These are phyloP conservation scores for Ditylenchus dipsaci DNA, from an alignment of 1,140 invertebrate genomes.

Conservation along the genomic window DNA sequence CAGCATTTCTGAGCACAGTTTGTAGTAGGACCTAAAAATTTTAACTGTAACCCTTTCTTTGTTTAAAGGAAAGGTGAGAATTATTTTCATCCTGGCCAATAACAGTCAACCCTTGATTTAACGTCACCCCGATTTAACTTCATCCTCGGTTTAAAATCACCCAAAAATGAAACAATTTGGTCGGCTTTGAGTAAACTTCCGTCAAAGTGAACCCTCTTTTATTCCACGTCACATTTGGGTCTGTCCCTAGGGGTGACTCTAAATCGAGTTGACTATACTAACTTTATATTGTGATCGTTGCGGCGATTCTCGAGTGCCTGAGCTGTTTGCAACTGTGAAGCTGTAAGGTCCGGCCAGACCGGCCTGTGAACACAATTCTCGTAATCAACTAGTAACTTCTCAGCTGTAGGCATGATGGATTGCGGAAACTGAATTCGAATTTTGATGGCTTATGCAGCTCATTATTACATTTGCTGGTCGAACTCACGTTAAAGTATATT, in stretches of 20 bases:
- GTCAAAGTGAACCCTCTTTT: too few species aligned
- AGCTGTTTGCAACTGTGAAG: conserved; percentile 24
- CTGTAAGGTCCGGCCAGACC: conserved; percentile 4
- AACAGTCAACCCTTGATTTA: too few species aligned
- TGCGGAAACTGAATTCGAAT: conserved; percentile 48
- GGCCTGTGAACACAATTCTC: conserved; percentile 28
- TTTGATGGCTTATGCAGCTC: not conserved
- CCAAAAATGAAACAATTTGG: too few species aligned
- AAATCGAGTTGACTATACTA: not conserved
- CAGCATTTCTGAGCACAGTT: conserved; percentile 26
- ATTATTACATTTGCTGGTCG: not conserved
- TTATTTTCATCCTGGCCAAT: too few species aligned
- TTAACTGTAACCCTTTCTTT: too few species aligned
- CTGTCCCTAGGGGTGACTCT: too few species aligned
- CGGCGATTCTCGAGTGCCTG: conserved; percentile 18
- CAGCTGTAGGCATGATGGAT: conserved; percentile 26
- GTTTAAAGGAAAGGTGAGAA: too few species aligned
- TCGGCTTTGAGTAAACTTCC: too few species aligned
- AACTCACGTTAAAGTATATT: conserved; percentile 54
- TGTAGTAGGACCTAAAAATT: conserved; percentile 58
- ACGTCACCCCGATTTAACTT: too few species aligned
- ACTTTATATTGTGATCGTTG: conserved; percentile 41
- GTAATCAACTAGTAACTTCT: conserved; percentile 26
- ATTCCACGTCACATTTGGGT: too few species aligned
- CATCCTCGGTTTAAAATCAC: too few species aligned